phyloP scores from a whole-genome alignment of 2,888 invertebrate genomes.

The Tenthredo scrophulariae region DNA sequence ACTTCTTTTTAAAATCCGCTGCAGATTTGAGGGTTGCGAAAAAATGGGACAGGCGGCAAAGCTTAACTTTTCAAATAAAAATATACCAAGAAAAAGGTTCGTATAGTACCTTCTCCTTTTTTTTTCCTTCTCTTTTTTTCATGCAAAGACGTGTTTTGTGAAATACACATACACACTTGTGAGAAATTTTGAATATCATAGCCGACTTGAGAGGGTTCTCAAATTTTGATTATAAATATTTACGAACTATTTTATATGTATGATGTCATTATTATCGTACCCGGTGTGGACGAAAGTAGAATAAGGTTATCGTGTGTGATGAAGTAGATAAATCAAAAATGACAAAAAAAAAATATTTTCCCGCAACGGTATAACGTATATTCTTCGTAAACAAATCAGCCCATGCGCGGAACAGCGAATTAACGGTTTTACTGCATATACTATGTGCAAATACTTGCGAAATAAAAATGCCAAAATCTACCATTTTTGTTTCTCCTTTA shows the following conservation, averaged over 20 bases:
- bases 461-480: neutral
- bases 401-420: neutral
- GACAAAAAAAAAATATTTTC: neutral
- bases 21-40: neutral
- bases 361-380: too few relatives aligned
- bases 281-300: neutral
- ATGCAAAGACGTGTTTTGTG: neutral
- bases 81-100: neutral
- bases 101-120: neutral
- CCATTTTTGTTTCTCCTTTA: neutral
- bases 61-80: neutral
- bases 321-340: neutral
- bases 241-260: slow-evolving; percentile 2
- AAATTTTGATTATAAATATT: neutral
- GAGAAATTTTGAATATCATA: neutral
- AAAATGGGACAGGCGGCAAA: neutral
- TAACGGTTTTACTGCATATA: neutral
- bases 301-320: neutral
- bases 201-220: neutral
- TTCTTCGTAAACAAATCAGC: too few relatives aligned
- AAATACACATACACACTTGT: neutral
- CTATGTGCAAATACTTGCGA: neutral
- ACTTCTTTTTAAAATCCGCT: neutral
- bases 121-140: neutral
- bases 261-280: neutral